phyloP scores from a whole-genome alignment of 2,113 vertebrate species.

The Murina feae region DNA sequence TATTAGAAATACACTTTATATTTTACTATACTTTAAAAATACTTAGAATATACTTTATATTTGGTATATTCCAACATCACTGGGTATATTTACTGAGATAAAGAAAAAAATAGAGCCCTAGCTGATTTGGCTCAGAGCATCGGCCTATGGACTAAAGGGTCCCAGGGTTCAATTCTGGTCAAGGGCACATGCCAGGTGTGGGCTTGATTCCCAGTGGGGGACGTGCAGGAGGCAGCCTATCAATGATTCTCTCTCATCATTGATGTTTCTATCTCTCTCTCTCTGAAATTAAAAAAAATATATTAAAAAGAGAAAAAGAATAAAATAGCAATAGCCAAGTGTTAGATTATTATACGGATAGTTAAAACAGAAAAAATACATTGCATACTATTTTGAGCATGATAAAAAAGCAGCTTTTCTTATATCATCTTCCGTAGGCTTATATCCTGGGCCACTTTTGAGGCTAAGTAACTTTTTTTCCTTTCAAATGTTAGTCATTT shows the following conservation, averaged over 20 bases:
- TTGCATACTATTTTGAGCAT: background rate
- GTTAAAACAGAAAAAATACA: background rate
- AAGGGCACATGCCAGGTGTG: too few species aligned
- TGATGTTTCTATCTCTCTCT: too few species aligned
- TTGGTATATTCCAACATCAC: background rate
- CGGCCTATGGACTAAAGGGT: too few species aligned
- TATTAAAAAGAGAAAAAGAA: background rate
- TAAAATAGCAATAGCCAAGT: conserved; percentile 5
- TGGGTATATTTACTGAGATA: background rate
- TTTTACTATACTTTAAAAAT: background rate
- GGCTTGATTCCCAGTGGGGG: too few species aligned
- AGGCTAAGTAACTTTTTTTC: background rate
- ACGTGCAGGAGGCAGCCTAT: too few species aligned
- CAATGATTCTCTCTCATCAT: too few species aligned
- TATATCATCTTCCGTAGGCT: background rate
- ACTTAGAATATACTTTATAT: background rate
- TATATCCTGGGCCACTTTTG: background rate
- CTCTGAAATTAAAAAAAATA: too few species aligned
- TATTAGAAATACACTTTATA: background rate
- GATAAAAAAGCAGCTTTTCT: background rate
- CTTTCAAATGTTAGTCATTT: background rate
- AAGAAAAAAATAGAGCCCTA: background rate
- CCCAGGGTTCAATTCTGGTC: too few species aligned
- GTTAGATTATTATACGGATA: background rate
- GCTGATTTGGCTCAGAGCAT: too few species aligned